Base-by-base conservation (phyloP, 2,113 vertebrate genomes). In the Alouatta palliata region DNA sequence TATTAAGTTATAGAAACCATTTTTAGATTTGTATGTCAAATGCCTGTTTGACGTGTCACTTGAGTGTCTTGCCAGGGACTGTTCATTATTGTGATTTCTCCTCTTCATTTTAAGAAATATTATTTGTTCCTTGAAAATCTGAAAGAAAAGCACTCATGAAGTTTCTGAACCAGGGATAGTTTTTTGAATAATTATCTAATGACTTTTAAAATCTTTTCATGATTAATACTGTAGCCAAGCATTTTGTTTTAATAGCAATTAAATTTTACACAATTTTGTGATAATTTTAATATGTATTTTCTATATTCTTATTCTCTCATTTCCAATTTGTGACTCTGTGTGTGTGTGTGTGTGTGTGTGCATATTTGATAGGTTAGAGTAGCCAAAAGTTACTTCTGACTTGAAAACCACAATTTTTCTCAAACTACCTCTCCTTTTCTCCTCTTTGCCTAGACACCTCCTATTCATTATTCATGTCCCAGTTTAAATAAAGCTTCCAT, bases 171-270 rank as follows among this genome's bases (percentile, higher is more conserved):
- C 35, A 13, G 64, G n/a, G 3, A 54, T 61, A 71, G 9, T 79
- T 95, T n/a, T 35, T 58, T 76, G 37, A 82, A 40, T 92, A 58
- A 75, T 94, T 83, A 16, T 87, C 54, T 80, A 86, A 86, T 61
- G 43, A 68, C 32, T 88, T 45, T 87, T 83, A 90, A 94, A n/a
- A 58, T 89, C 1, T 45, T 77, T 77, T 47, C 43, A 45, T 77
- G 43, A 47, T 77, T 64, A 88, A 37, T 6, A 25, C 4, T 70
- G 11, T 89, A 90, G 12, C 17, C 52, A 87, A 11, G 13, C 58
- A 37, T 56, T 87, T 94, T 83, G 6, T 66, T 88, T 87, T 12
- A 94, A 73, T 82, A 81, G 14, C n/a, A 86, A 61, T 71, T 10
- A 16, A 1, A 68, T 66, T 93, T 95, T 71, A 61, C 35, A 70